Percentiles rank a stretch among this genome's conserved stretches.
These are phyloP conservation scores for Uloborus diversus DNA, from an alignment of 1,140 invertebrate species.

Conservation along the genomic window DNA sequence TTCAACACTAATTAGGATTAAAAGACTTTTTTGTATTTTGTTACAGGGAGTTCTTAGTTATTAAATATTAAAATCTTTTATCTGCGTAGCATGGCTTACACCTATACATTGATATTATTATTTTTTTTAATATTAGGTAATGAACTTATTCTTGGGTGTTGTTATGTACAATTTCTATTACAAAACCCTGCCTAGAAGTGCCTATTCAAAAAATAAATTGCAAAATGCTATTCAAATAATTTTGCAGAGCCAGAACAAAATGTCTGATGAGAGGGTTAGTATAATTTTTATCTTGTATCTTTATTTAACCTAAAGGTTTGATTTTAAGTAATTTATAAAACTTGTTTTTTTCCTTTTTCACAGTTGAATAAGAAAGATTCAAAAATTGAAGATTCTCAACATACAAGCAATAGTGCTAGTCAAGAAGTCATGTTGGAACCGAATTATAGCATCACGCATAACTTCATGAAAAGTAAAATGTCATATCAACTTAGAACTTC, in stretches of 20 bases:
- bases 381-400: neutral
- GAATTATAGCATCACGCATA: neutral
- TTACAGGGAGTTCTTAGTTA: too few species aligned
- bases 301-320: neutral
- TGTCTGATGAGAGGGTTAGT: neutral
- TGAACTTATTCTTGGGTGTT: conserved; percentile 41
- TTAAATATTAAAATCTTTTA: too few species aligned
- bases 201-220: conserved; percentile 20
- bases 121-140: conserved; percentile 35
- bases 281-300: neutral
- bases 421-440: conserved; percentile 30
- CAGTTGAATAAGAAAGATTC: conserved; percentile 18
- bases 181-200: conserved; percentile 33
- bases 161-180: conserved; percentile 46
- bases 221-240: conserved; percentile 45
- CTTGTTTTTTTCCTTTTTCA: too few species aligned
- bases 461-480: conserved; percentile 20
- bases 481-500: too few species aligned
- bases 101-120: too few species aligned
- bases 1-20: too few species aligned
- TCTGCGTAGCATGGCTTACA: too few species aligned
- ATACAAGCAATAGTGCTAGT: conserved; percentile 16
- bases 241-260: conserved; percentile 25
- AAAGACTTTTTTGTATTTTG: too few species aligned
- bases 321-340: neutral